Percentiles rank a stretch among this genome's conserved stretches.
These are phyloP conservation scores for Andrena bicolor DNA, from an alignment of 2,888 invertebrate species.

Conservation along the genomic window DNA sequence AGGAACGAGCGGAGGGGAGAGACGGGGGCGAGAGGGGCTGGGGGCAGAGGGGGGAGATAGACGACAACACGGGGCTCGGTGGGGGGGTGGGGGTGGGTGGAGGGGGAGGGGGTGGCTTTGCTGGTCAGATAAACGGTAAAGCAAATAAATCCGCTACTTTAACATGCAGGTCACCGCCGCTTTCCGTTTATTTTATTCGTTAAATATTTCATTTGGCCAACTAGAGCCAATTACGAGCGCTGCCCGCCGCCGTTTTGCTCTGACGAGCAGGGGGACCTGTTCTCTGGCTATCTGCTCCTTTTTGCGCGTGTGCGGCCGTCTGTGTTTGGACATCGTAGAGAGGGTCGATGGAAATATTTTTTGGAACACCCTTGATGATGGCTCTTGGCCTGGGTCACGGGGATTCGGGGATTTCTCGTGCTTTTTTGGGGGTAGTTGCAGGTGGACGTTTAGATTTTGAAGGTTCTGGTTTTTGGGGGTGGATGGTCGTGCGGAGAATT, in stretches of 20 bases:
- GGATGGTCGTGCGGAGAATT: neutral
- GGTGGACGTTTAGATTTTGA: neutral
- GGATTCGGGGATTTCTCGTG: neutral
- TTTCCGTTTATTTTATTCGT: slow-evolving; percentile 85
- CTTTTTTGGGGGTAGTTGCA: neutral
- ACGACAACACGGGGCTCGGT: slow-evolving; percentile 10
- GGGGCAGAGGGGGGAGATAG: slow-evolving; percentile 23
- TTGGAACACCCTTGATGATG: neutral
- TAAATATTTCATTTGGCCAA: slow-evolving; percentile 84
- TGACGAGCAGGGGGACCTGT: slow-evolving; percentile 56
- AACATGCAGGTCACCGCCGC: slow-evolving; percentile 84
- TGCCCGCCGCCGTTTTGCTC: slow-evolving; percentile 55
- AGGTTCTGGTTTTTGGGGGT: neutral
- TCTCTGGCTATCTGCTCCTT: slow-evolving; percentile 8
- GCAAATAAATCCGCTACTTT: slow-evolving; percentile 84
- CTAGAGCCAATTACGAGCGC: slow-evolving; percentile 81
- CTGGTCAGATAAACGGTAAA: slow-evolving; percentile 79
- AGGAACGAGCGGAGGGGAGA: slow-evolving; percentile 32
- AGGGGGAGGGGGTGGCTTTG: slow-evolving; percentile 57
- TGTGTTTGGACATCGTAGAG: neutral
- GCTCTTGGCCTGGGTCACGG: neutral
- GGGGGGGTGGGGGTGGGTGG: neutral
- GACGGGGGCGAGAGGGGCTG: neutral
- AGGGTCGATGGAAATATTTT: slow-evolving; percentile 1
- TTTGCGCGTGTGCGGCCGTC: neutral